phyloP scores from a whole-genome alignment of 2,888 invertebrate genomes.

The Cephus sareptanus region DNA sequence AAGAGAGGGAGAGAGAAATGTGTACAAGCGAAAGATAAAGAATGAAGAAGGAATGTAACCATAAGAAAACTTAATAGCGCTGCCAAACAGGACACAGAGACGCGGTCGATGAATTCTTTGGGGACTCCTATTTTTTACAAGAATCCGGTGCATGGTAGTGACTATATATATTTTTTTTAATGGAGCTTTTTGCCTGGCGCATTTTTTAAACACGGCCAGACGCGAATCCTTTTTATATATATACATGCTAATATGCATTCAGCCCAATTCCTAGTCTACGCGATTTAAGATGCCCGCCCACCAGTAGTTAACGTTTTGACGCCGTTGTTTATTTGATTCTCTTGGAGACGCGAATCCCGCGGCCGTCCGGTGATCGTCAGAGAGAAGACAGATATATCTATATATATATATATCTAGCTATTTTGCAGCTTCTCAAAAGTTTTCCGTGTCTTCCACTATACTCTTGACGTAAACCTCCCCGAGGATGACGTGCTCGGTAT shows the following conservation, averaged over 20 bases:
- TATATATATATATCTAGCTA: not conserved
- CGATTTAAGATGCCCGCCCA: not conserved
- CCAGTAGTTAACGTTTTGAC: not conserved
- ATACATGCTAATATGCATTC: not conserved
- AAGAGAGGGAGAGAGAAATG: not conserved
- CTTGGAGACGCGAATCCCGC: not conserved
- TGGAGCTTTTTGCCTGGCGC: not conserved
- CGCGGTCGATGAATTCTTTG: not conserved
- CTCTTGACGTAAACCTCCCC: not conserved
- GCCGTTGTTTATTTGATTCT: not conserved
- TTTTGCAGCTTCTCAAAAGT: not conserved
- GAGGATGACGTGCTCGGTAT: not conserved
- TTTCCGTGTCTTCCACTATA: not conserved
- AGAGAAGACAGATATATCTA: no score
- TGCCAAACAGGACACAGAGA: not conserved
- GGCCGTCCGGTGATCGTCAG: not conserved
- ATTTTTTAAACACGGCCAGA: not conserved
- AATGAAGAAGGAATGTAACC: not conserved
- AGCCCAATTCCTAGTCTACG: not conserved
- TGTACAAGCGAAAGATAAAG: slow-evolving; percentile 7
- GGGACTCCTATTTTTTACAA: not conserved
- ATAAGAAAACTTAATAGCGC: not conserved
- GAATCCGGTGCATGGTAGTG: not conserved
- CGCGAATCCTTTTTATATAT: not conserved
- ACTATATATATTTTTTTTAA: slow-evolving; percentile 4